Conservation (phyloP, 2,797 vertebrate genomes). For the Melanotaenia boesemani region DNA sequence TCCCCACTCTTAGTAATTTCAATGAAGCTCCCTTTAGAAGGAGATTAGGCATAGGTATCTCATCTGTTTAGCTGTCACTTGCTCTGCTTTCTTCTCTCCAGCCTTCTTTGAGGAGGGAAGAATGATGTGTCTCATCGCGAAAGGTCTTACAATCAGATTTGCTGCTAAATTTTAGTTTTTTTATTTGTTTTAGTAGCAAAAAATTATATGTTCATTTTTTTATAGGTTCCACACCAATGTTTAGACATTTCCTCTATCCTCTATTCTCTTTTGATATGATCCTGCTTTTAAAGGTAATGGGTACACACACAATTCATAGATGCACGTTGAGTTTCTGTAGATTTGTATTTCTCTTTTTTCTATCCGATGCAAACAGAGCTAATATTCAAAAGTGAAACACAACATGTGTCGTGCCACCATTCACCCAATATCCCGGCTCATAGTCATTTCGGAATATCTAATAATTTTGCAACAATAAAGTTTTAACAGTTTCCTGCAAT, state of each 20-base stretch:
- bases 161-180: constrained; percentile 20
- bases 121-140: constrained; percentile 42
- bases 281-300: neutral
- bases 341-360: neutral
- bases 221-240: neutral
- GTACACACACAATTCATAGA: too few relatives aligned
- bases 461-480: too few relatives aligned
- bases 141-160: constrained; percentile 39
- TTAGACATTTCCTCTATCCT: neutral
- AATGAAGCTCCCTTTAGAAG: constrained; percentile 68
- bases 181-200: constrained; percentile 18
- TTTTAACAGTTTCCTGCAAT: too few relatives aligned
- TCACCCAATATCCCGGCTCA: too few relatives aligned
- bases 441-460: too few relatives aligned
- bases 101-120: constrained; percentile 30
- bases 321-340: too few relatives aligned
- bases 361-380: neutral
- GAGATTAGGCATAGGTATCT: constrained; percentile 77
- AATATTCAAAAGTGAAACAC: neutral
- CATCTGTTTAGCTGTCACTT: constrained; percentile 79
- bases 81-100: constrained; percentile 50
- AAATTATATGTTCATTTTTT: constrained; percentile 38
- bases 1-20: constrained; percentile 59
- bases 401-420: too few relatives aligned
- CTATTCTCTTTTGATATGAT: neutral